phyloP scores from a whole-genome alignment of 53 echinoderm and acorn worm genomes.

The Patiria pectinifera region DNA sequence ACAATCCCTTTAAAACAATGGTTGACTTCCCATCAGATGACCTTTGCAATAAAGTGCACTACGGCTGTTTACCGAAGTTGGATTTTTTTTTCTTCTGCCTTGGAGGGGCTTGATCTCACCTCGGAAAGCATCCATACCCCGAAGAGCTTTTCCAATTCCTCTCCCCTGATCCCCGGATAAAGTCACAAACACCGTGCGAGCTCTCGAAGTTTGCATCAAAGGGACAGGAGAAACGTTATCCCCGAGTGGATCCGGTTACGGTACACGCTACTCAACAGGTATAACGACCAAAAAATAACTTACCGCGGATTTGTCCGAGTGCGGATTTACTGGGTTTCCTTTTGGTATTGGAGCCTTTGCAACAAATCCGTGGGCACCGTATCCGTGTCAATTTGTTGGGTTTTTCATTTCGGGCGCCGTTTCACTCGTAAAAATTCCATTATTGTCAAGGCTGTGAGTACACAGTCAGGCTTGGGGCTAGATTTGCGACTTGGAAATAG shows the following conservation, averaged over 20 bases:
- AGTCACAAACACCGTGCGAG: background rate
- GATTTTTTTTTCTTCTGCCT: background rate
- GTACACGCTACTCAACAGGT: background rate
- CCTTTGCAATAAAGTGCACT: background rate
- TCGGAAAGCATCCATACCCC: background rate
- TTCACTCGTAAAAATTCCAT: background rate
- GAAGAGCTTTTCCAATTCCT: background rate
- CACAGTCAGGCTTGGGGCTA: background rate
- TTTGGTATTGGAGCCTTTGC: background rate
- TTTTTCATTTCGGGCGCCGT: background rate
- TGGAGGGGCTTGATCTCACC: background rate
- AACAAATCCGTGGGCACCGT: background rate
- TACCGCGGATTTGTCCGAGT: background rate
- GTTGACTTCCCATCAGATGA: no score
- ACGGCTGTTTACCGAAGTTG: background rate
- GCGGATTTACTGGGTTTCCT: background rate
- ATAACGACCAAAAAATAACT: background rate
- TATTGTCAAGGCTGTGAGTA: background rate
- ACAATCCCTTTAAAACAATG: no score
- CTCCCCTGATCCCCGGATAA: background rate
- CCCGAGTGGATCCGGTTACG: background rate
- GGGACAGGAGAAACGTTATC: background rate
- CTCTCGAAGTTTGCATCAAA: background rate
- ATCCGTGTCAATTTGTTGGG: background rate
- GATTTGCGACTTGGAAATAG: background rate